These are phyloP conservation scores for Trichopoda pennipes DNA, from an alignment of 2,888 invertebrate species.

Conservation along the genomic window DNA sequence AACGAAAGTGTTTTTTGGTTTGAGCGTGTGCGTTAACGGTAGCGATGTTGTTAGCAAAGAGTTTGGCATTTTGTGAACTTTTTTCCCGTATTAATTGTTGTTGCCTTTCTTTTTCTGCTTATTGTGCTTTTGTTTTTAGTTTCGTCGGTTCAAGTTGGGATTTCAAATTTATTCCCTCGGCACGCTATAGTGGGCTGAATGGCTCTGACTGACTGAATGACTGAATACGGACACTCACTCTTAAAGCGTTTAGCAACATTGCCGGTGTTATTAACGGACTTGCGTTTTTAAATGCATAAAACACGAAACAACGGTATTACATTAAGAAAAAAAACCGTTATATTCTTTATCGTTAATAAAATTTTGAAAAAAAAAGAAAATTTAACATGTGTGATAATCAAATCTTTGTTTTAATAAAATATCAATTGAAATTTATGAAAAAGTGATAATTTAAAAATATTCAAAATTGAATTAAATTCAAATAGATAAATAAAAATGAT, in stretches of 20 bases:
- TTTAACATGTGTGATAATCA: constrained; percentile 36
- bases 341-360: constrained; percentile 3
- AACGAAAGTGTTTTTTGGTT: constrained; percentile 22
- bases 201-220: constrained; percentile 35
- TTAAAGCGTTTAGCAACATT: constrained; percentile 80
- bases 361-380: neutral
- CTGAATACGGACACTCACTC: constrained; percentile 76
- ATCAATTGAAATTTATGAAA: neutral
- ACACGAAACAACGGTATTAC: neutral
- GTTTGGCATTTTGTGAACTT: constrained; percentile 23
- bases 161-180: constrained; percentile 59
- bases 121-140: constrained; percentile 37
- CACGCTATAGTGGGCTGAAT: constrained; percentile 51
- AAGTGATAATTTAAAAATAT: constrained; percentile 27
- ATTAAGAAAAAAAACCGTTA: constrained; percentile 27
- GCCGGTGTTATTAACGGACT: constrained; percentile 78
- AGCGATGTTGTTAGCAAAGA: neutral
- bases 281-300: constrained; percentile 6
- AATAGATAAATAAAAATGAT: constrained; percentile 50
- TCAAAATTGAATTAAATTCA: constrained; percentile 33
- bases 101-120: constrained; percentile 30
- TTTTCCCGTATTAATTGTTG: constrained; percentile 24
- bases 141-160: constrained; percentile 61
- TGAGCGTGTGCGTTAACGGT: neutral
- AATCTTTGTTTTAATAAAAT: constrained; percentile 10